These are phyloP conservation scores for Zenarchopterus dispar DNA, from an alignment of 2,797 vertebrate species.

Conservation along the genomic window DNA sequence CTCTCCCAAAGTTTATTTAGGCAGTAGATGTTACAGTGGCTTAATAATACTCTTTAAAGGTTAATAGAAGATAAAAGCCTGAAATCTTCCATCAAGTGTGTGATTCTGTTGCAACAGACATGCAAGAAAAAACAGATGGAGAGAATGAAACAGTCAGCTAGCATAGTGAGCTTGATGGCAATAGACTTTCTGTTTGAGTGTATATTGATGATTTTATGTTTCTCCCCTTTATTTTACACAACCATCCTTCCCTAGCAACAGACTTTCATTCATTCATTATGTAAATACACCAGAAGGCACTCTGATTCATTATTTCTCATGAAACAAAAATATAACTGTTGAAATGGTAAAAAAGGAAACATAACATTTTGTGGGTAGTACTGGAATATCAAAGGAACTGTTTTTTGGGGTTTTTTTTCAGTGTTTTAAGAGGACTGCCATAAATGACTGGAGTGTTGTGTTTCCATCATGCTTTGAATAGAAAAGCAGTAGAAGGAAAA, in stretches of 20 bases:
- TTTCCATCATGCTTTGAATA: not conserved
- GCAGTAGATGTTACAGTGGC: too few relatives aligned
- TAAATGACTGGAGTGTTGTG: too few relatives aligned
- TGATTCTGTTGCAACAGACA: not conserved
- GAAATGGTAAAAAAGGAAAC: not conserved
- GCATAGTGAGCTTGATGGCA: not conserved
- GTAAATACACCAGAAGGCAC: not conserved
- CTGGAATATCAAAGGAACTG: conserved; percentile 10
- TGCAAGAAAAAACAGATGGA: not conserved
- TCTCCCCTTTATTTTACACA: not conserved
- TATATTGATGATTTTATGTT: not conserved
- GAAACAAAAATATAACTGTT: not conserved
- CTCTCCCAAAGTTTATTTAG: too few relatives aligned
- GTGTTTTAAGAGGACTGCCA: not conserved
- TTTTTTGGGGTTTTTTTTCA: not conserved
- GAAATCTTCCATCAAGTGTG: not conserved
- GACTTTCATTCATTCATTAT: not conserved
- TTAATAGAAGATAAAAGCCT: not conserved
- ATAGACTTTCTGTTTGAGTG: conserved; percentile 2
- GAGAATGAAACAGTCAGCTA: not conserved
- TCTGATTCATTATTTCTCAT: not conserved
- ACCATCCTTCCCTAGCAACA: conserved; percentile 1
- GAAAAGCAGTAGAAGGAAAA: not conserved
- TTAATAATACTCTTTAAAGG: not conserved
- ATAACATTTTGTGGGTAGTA: not conserved